Conservation (phyloP, 1,140 invertebrate genomes). For the Melipona quadrifasciata region DNA sequence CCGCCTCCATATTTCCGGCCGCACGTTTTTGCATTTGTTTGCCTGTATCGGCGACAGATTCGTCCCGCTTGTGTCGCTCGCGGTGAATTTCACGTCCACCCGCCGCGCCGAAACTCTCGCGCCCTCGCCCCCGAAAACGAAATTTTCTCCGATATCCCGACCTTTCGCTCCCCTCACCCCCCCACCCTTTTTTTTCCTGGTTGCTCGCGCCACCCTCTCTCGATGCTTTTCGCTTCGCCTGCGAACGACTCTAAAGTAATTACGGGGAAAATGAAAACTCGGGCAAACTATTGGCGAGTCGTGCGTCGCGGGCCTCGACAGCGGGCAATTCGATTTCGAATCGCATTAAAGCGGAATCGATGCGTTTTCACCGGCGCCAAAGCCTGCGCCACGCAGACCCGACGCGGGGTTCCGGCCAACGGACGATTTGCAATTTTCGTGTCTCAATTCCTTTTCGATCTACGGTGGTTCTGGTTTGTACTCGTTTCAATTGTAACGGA, state of each 20-base stretch:
- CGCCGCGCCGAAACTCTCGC: background rate
- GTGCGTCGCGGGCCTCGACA: conserved; percentile 13
- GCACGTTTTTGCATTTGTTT: conserved; percentile 60
- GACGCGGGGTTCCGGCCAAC: background rate
- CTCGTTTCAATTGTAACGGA: background rate
- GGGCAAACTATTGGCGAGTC: conserved; percentile 13
- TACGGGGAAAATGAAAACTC: conserved; percentile 45
- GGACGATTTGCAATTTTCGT: conserved; percentile 28
- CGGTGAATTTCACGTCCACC: background rate
- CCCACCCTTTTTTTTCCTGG: background rate
- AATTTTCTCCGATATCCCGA: conserved; percentile 22
- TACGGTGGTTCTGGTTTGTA: background rate
- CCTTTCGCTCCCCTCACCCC: background rate
- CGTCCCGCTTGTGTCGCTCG: background rate
- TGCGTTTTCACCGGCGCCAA: conserved; percentile 1
- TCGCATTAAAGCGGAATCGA: conserved; percentile 17
- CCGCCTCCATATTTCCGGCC: conserved; percentile 50
- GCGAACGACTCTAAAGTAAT: conserved; percentile 32
- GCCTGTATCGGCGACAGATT: conserved; percentile 49
- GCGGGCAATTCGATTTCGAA: conserved; percentile 30
- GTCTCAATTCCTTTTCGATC: conserved; percentile 30
- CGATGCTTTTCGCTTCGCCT: conserved; percentile 2
- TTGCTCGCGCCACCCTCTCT: background rate
- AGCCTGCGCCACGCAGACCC: background rate
- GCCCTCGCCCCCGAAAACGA: background rate